phyloP scores from a whole-genome alignment of 2,113 vertebrate species.

The Thalassoma bifasciatum region DNA sequence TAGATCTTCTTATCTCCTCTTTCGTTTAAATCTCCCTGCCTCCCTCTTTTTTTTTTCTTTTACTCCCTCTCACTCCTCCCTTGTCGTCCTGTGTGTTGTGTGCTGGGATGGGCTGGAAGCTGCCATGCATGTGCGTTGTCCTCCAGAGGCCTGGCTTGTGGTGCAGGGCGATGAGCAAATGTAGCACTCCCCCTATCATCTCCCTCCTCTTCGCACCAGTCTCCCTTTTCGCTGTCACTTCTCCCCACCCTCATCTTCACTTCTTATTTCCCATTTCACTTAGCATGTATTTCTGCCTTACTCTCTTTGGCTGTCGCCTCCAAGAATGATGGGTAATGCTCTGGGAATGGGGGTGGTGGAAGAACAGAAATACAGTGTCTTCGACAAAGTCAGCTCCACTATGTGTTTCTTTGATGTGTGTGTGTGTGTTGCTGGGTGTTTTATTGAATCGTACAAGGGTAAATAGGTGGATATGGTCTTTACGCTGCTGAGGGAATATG shows the following conservation, averaged over 20 bases:
- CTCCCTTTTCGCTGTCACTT: constrained; percentile 51
- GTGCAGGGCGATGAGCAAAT: constrained; percentile 66
- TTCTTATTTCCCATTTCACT: constrained; percentile 69
- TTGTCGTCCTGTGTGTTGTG: constrained; percentile 39
- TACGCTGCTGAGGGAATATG: constrained; percentile 22
- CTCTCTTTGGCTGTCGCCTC: constrained; percentile 53
- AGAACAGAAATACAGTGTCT: constrained; percentile 43
- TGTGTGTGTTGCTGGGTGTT: constrained; percentile 27
- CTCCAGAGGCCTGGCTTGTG: constrained; percentile 56
- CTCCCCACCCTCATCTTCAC: constrained; percentile 47
- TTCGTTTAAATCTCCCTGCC: constrained; percentile 28
- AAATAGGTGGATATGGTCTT: constrained; percentile 46
- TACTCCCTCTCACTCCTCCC: constrained; percentile 14
- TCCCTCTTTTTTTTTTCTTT: constrained; percentile 22
- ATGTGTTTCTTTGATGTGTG: constrained; percentile 42
- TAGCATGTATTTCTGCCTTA: constrained; percentile 59
- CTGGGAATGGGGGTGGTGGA: constrained; percentile 29
- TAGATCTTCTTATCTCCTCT: constrained; percentile 46
- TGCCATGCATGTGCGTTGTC: constrained; percentile 34
- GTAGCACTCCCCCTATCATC: constrained; percentile 56
- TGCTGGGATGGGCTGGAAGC: constrained; percentile 14
- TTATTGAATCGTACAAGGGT: constrained; percentile 33
- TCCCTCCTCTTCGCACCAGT: constrained; percentile 41
- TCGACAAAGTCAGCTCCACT: constrained; percentile 13
- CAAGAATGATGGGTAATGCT: constrained; percentile 56